phyloP scores from a whole-genome alignment of 2,888 invertebrate species.

The Hypolimnas misippus region DNA sequence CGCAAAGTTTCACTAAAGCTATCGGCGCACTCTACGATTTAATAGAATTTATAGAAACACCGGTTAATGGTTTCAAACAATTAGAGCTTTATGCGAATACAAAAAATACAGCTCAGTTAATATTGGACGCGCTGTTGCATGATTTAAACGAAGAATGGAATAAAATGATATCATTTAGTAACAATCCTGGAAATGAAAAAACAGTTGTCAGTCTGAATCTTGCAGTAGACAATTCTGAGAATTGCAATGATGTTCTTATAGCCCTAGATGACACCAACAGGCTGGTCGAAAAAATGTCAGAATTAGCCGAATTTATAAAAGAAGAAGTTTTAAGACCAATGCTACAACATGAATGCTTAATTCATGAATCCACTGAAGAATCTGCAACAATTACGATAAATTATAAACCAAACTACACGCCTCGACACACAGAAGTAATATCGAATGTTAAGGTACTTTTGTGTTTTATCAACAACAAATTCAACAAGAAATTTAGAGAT shows the following conservation, averaged over 20 bases:
- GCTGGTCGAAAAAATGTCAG: conserved; percentile 74
- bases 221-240: conserved; percentile 57
- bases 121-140: conserved; percentile 72
- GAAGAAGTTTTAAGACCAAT: conserved; percentile 84
- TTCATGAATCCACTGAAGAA: conserved; percentile 68
- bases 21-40: conserved; percentile 80
- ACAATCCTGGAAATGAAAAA: conserved; percentile 53
- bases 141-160: conserved; percentile 79
- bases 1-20: conserved; percentile 68
- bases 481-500: conserved; percentile 74
- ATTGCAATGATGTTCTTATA: conserved; percentile 63
- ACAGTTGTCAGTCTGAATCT: conserved; percentile 64
- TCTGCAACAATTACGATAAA: conserved; percentile 63
- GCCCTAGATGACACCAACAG: conserved; percentile 72
- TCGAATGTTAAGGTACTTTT: conserved; percentile 83
- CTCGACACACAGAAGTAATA: conserved; percentile 82
- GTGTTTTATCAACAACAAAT: conserved; percentile 81
- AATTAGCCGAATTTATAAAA: conserved; percentile 84
- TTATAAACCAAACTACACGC: conserved; percentile 68
- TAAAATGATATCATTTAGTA: conserved; percentile 72
- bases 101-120: conserved; percentile 68
- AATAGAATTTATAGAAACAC: conserved; percentile 68
- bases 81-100: conserved; percentile 80
- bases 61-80: conserved; percentile 76
- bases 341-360: conserved; percentile 74